Percentiles rank a stretch among this genome's conserved stretches.
phyloP scores from a whole-genome alignment of 2,113 vertebrate species.

The Hippopotamus amphibius region DNA sequence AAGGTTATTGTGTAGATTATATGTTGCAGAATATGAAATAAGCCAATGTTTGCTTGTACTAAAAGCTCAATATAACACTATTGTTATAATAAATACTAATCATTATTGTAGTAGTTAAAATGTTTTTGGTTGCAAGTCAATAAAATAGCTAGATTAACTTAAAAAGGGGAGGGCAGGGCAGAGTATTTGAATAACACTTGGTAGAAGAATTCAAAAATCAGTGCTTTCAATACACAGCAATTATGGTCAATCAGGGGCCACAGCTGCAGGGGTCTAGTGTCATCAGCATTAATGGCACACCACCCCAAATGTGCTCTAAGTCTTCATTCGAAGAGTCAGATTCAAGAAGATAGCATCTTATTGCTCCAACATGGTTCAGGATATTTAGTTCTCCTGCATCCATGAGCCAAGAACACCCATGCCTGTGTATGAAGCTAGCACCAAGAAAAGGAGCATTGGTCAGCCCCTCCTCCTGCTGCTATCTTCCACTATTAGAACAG shows the following conservation, averaged over 20 bases:
- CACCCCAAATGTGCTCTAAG: neutral
- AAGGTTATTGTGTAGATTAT: constrained; percentile 13
- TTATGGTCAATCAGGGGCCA: neutral
- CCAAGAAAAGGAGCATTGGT: neutral
- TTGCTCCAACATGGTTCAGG: neutral
- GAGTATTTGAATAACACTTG: neutral
- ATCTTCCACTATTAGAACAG: neutral
- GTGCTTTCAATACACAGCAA: neutral
- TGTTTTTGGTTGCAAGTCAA: neutral
- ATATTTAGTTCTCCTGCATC: neutral
- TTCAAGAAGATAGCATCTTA: neutral
- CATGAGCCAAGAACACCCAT: neutral
- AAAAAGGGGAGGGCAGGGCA: neutral
- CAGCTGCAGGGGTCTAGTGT: neutral
- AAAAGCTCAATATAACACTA: neutral
- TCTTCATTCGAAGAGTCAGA: neutral
- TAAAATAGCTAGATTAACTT: neutral
- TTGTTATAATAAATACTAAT: neutral
- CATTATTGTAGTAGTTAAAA: neutral
- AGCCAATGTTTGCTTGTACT: neutral
- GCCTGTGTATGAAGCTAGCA: neutral
- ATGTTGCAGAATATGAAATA: neutral
- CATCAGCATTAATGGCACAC: neutral
- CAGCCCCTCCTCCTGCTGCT: neutral
- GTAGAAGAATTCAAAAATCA: neutral